phyloP scores from a whole-genome alignment of 2,797 vertebrate species.

The Diceros bicornis region DNA sequence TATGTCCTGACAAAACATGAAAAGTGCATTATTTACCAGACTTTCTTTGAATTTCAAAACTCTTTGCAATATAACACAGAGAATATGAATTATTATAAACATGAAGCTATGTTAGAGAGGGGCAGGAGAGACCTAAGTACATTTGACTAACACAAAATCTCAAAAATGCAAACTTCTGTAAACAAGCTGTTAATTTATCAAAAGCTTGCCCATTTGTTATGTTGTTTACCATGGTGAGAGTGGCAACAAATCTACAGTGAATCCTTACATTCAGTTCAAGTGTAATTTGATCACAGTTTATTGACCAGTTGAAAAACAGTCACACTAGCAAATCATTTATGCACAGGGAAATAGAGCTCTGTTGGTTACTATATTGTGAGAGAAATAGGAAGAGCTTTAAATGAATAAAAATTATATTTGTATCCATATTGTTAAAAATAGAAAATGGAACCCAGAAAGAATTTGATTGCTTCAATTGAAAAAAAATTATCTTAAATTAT shows the following conservation, averaged over 20 bases:
- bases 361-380: not conserved
- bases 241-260: not conserved
- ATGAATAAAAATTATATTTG: not conserved
- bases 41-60: not conserved
- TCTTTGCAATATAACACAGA: not conserved
- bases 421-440: not conserved
- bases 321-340: not conserved
- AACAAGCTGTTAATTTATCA: not conserved
- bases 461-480: not conserved
- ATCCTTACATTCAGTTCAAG: not conserved
- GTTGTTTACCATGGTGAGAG: not conserved
- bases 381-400: not conserved
- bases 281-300: not conserved
- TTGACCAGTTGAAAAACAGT: not conserved
- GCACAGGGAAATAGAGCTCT: not conserved
- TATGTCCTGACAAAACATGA: not conserved
- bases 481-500: not conserved
- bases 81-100: not conserved
- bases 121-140: not conserved
- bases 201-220: not conserved
- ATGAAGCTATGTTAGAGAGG: not conserved
- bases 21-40: not conserved
- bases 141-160: not conserved
- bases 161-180: not conserved
- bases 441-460: not conserved